Percentiles rank a stretch among this genome's conserved stretches.
phyloP scores from a whole-genome alignment of 2,797 vertebrate species.

The Otolemur crassicaudatus region DNA sequence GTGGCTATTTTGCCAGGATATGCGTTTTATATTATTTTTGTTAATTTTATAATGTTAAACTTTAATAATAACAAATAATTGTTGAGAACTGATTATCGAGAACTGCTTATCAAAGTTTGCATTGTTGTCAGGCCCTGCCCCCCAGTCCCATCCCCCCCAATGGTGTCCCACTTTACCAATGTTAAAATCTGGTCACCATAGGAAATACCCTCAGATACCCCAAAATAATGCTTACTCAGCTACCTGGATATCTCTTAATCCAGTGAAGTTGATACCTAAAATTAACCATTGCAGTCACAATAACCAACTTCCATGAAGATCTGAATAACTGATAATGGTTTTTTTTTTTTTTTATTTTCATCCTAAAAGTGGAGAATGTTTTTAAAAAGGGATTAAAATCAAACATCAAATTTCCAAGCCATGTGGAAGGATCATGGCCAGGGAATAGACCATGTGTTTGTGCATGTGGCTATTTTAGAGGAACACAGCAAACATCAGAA shows the following conservation, averaged over 20 bases:
- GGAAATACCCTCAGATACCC: not conserved
- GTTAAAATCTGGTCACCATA: too few relatives aligned
- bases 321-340: not conserved
- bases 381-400: constrained; percentile 42
- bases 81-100: too few relatives aligned
- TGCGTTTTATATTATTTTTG: too few relatives aligned
- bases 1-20: too few relatives aligned
- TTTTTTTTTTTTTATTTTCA: not conserved
- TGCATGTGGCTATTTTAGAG: not conserved
- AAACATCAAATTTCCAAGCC: not conserved
- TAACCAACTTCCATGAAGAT: not conserved
- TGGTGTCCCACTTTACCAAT: too few relatives aligned
- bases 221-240: not conserved
- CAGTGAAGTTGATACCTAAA: not conserved
- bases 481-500: not conserved
- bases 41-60: too few relatives aligned
- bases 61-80: too few relatives aligned
- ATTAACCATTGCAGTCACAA: not conserved
- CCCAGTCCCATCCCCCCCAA: too few relatives aligned
- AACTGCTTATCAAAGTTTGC: too few relatives aligned
- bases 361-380: not conserved
- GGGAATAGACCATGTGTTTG: not conserved
- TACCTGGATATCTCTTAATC: not conserved
- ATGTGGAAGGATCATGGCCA: not conserved
- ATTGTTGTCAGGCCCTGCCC: too few relatives aligned